phyloP scores from a whole-genome alignment of 2,113 vertebrate species.

The Stercorarius parasiticus region DNA sequence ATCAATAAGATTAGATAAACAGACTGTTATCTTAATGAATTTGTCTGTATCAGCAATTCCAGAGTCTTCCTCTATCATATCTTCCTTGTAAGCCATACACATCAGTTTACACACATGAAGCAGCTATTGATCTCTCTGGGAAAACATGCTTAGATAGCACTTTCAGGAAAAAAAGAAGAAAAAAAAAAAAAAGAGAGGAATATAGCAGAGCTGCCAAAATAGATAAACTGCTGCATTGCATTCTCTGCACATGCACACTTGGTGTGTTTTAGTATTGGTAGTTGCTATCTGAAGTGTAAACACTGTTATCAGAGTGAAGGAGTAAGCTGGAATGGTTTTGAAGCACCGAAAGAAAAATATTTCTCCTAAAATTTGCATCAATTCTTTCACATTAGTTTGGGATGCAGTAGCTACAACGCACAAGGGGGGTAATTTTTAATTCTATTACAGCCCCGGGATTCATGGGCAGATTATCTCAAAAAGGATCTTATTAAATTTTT shows the following conservation, averaged over 20 bases:
- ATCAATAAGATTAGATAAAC: slow-evolving; percentile 29
- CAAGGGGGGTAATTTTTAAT: not conserved
- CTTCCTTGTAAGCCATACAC: not conserved
- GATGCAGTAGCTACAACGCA: not conserved
- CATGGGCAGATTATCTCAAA: not conserved
- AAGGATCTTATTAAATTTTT: not conserved
- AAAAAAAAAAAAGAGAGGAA: not conserved
- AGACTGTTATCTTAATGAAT: slow-evolving; percentile 32
- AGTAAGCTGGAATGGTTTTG: not conserved
- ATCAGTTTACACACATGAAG: slow-evolving; percentile 25
- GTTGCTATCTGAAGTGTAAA: not conserved
- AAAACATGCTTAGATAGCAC: not conserved
- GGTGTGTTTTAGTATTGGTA: not conserved
- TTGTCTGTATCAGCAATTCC: not conserved
- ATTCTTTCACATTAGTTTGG: not conserved
- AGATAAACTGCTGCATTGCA: not conserved
- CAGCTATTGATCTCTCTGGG: slow-evolving; percentile 9
- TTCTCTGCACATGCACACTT: not conserved
- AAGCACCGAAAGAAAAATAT: not conserved
- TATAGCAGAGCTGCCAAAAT: not conserved
- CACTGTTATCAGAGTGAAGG: not conserved
- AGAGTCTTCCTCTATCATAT: not conserved
- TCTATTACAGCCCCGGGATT: not conserved
- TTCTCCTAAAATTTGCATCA: not conserved
- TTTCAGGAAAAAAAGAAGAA: not conserved